Base-by-base conservation (phyloP, 2,888 invertebrate species). In the Drosophila tripunctata region DNA sequence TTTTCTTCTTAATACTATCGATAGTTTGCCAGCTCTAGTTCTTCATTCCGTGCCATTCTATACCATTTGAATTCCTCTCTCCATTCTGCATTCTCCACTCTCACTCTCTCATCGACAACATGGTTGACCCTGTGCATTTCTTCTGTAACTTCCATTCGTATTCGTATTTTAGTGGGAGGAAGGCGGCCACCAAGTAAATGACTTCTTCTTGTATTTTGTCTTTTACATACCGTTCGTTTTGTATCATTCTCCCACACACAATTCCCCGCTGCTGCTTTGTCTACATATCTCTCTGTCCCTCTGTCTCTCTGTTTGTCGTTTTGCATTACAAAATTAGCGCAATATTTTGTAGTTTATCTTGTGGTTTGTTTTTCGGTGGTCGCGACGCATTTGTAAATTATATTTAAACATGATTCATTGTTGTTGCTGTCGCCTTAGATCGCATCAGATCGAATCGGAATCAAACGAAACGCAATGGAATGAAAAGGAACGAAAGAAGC, bases 371-470 rank as follows among this genome's bases (percentile, higher is more conserved):
- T 41, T 41, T 45, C 10, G 27, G 8, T 57, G 62, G 57, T 67
- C 50, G 61, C 15, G 5, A 41, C 63, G 40, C 31, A 47, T 70
- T 78, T 80, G 71, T 82, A 76, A 80, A 75, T 71, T 81, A 78
- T 81, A 83, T 83, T 80, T 83, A 83, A 80, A 81, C 75, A 67
- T 66, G 67, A 60, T 65, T 60, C 54, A 63, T 41, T 41, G 36
- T 41, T 45, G 66, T 60, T 54, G 54, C 22, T 24, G 41, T 61
- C 45, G 69, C 56, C 14, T 50, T 45, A 58, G 41, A 55, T 43
- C 54, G 58, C 48, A 64, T 63, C 65, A 41, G 67, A 65, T 75
- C 51, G 31, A 41, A 35, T 47, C 61, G 55, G 57, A 66, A n/a
- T n/a, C n/a, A n/a, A n/a, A n/a, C n/a, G n/a, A n/a, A n/a, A 62